These are phyloP conservation scores for Pristionchus maxplancki DNA, from an alignment of 2,888 invertebrate species.

Conservation along the genomic window DNA sequence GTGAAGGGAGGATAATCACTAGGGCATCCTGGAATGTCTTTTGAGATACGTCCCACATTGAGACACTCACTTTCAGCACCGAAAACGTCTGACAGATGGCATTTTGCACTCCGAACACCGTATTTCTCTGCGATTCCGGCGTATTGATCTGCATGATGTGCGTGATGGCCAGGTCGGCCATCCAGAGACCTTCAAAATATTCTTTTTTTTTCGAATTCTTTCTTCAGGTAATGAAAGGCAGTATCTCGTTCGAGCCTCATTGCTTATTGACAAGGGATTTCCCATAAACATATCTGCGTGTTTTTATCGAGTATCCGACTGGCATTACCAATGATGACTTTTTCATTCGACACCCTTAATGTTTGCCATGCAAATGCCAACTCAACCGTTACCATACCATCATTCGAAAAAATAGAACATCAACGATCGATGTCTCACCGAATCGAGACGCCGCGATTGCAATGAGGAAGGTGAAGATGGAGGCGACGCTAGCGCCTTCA, in stretches of 20 bases:
- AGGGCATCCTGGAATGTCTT: conserved; percentile 53
- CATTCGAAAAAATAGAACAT: background rate
- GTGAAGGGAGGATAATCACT: conserved; percentile 54
- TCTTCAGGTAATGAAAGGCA: no score
- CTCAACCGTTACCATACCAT: background rate
- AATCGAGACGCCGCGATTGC: conserved; percentile 70
- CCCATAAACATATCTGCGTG: no score
- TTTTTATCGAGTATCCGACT: no score
- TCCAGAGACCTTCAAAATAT: conserved; percentile 73
- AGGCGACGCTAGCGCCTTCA: conserved; percentile 63
- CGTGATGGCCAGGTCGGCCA: conserved; percentile 71
- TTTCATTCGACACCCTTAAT: background rate
- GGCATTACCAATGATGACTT: background rate
- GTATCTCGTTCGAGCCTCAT: no score
- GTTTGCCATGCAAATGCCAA: background rate
- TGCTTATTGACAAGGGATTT: no score
- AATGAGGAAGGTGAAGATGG: conserved; percentile 70
- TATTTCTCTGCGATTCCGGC: conserved; percentile 67
- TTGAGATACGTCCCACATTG: background rate
- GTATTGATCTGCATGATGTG: conserved; percentile 73
- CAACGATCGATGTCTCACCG: conserved; percentile 46
- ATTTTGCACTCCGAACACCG: conserved; percentile 73
- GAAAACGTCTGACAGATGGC: conserved; percentile 72
- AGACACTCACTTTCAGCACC: conserved; percentile 58
- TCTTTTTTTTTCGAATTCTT: no score